phyloP scores from a whole-genome alignment of 2,888 invertebrate genomes.

The Erebia aethiops region DNA sequence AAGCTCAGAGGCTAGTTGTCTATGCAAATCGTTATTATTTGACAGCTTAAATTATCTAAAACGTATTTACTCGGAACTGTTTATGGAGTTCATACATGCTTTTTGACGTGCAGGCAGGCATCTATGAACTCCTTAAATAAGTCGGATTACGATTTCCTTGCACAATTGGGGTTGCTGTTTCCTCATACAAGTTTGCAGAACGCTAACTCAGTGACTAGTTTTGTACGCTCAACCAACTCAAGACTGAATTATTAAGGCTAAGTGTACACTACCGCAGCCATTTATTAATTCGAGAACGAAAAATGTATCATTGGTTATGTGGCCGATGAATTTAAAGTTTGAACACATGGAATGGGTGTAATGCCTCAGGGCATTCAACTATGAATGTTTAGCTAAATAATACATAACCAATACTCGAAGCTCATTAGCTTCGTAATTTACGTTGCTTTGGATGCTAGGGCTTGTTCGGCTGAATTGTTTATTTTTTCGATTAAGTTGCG shows the following conservation, averaged over 20 bases:
- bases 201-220: neutral
- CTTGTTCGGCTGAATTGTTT: too few relatives aligned
- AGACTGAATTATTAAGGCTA: constrained; percentile 13
- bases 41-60: neutral
- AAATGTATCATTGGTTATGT: neutral
- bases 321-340: neutral
- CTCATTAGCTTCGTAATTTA: too few relatives aligned
- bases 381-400: neutral
- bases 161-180: neutral
- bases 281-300: neutral
- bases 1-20: too few relatives aligned
- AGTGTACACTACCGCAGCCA: constrained; percentile 20
- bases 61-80: too few relatives aligned
- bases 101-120: too few relatives aligned
- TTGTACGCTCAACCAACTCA: neutral
- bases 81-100: too few relatives aligned
- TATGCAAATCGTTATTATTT: too few relatives aligned
- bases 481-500: too few relatives aligned
- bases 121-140: too few relatives aligned
- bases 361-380: constrained; percentile 1
- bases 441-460: too few relatives aligned
- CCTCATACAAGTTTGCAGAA: neutral
- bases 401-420: neutral
- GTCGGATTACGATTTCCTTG: too few relatives aligned
- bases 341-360: constrained; percentile 19